Percentiles rank a stretch among this genome's conserved stretches.
Evolutionary conservation across 2,888 invertebrate genomes (phyloP).

Genomic region (Osmoderma eremita): DNA sequence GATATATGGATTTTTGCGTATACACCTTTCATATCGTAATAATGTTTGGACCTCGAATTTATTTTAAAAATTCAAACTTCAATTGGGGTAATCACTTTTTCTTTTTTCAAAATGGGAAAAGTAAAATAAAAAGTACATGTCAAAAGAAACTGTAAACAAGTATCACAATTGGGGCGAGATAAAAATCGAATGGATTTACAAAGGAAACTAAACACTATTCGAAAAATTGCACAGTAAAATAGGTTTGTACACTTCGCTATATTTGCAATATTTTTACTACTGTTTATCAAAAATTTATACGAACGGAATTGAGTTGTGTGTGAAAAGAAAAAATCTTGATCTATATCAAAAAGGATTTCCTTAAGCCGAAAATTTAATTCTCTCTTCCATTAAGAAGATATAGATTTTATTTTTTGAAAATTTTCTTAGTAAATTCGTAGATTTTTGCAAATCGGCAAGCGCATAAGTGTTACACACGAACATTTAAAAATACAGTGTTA

Average conservation of each 20-base stretch:
- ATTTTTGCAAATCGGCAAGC: slow-evolving; percentile 58
- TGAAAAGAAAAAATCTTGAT: not conserved
- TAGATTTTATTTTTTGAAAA: slow-evolving; percentile 38
- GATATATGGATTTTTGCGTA: slow-evolving; percentile 46
- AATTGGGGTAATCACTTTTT: not conserved
- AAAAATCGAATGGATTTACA: slow-evolving; percentile 36
- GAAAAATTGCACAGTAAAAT: slow-evolving; percentile 58
- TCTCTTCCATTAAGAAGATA: slow-evolving; percentile 25
- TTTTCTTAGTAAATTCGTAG: slow-evolving; percentile 50
- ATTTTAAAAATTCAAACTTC: slow-evolving; percentile 43
- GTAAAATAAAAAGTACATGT: not conserved
- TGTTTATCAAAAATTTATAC: not conserved
- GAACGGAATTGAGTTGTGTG: slow-evolving; percentile 29
- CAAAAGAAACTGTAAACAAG: slow-evolving; percentile 34
- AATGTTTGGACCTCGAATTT: slow-evolving; percentile 50
- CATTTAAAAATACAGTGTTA: slow-evolving; percentile 64
- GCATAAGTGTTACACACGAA: slow-evolving; percentile 64
- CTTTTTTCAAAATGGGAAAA: slow-evolving; percentile 14
- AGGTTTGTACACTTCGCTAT: slow-evolving; percentile 55
- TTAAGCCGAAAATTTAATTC: slow-evolving; percentile 43
- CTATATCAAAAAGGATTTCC: not conserved
- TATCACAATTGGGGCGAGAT: slow-evolving; percentile 48
- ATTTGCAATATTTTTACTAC: slow-evolving; percentile 42
- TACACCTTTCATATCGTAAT: slow-evolving; percentile 44
- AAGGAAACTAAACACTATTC: slow-evolving; percentile 51